Conservation (phyloP, 1,140 invertebrate species). For the Samia ricini region DNA sequence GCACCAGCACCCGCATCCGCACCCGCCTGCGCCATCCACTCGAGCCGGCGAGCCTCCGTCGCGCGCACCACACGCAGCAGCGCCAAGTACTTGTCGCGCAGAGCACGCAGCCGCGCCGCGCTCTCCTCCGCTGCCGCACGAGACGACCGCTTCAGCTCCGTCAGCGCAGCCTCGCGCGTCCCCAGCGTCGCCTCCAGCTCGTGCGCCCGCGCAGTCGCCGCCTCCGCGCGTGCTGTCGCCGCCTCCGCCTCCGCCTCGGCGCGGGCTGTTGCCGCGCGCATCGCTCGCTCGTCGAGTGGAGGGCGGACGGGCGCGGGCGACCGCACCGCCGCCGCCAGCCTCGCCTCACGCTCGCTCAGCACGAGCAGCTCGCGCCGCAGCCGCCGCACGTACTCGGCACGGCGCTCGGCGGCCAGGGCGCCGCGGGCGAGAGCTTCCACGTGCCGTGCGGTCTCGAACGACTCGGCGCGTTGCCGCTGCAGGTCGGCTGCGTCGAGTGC, state of each 20-base stretch:
- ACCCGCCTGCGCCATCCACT: slow-evolving; percentile 73
- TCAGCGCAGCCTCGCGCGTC: slow-evolving; percentile 68
- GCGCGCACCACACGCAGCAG: slow-evolving; percentile 83
- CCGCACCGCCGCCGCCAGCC: slow-evolving; percentile 45
- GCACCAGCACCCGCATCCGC: slow-evolving; percentile 29
- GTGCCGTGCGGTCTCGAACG: slow-evolving; percentile 78
- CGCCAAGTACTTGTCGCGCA: slow-evolving; percentile 85
- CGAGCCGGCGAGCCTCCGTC: slow-evolving; percentile 83
- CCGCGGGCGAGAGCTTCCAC: slow-evolving; percentile 75
- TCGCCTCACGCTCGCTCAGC: slow-evolving; percentile 69
- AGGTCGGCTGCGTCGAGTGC: slow-evolving; percentile 60
- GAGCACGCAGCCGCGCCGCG: slow-evolving; percentile 77
- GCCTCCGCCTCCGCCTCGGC: slow-evolving; percentile 73
- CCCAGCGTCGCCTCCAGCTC: slow-evolving; percentile 75
- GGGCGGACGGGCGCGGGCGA: slow-evolving; percentile 57
- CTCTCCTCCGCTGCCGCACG: slow-evolving; percentile 75
- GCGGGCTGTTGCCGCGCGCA: slow-evolving; percentile 67
- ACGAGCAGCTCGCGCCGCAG: slow-evolving; percentile 77
- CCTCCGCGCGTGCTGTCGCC: slow-evolving; percentile 60
- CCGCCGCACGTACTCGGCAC: slow-evolving; percentile 73
- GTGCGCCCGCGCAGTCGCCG: slow-evolving; percentile 78
- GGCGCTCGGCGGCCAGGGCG: slow-evolving; percentile 75
- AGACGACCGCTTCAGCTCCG: slow-evolving; percentile 73
- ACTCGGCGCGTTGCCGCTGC: slow-evolving; percentile 57
- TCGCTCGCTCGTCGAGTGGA: slow-evolving; percentile 58